Evolutionary conservation across 2,888 invertebrate genomes (phyloP).

Genomic region (Trissoscelio sp.): DNA sequence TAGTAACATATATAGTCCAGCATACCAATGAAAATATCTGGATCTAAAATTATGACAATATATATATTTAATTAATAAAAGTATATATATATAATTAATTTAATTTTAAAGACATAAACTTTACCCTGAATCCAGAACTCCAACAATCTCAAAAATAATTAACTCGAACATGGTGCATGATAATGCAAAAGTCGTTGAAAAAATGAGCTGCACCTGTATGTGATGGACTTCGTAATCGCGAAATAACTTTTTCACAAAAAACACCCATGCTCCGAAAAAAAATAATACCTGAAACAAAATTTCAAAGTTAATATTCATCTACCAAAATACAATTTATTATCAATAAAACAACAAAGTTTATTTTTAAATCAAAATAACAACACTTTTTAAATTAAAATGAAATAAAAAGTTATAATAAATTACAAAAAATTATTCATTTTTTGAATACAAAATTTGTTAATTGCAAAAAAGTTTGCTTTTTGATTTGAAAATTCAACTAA

Average conservation of each 20-base stretch:
- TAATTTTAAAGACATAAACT: constrained; percentile 26
- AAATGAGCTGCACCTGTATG: constrained; percentile 96
- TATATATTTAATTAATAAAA: background rate
- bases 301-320: background rate
- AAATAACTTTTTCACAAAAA: constrained; percentile 98
- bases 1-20: constrained; percentile 94
- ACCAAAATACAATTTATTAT: too few species aligned
- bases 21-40: constrained; percentile 97
- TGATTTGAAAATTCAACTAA: constrained; percentile 38
- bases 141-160: constrained; percentile 99
- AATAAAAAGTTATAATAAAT: background rate
- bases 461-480: constrained; percentile 1
- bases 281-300: constrained; percentile 89
- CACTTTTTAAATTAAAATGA: too few species aligned
- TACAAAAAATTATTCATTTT: background rate
- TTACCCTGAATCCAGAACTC: constrained; percentile 95
- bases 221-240: constrained; percentile 99
- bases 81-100: background rate
- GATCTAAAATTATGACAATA: constrained; percentile 87
- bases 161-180: constrained; percentile 99
- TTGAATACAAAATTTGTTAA: background rate
- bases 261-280: constrained; percentile 98
- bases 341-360: too few species aligned
- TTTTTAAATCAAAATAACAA: too few species aligned
- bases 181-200: constrained; percentile 97